Evolutionary conservation across 2,888 invertebrate genomes (phyloP), one percentile per base, ranked within the genome.

Genomic region (Epinotia brunnichana): DNA sequence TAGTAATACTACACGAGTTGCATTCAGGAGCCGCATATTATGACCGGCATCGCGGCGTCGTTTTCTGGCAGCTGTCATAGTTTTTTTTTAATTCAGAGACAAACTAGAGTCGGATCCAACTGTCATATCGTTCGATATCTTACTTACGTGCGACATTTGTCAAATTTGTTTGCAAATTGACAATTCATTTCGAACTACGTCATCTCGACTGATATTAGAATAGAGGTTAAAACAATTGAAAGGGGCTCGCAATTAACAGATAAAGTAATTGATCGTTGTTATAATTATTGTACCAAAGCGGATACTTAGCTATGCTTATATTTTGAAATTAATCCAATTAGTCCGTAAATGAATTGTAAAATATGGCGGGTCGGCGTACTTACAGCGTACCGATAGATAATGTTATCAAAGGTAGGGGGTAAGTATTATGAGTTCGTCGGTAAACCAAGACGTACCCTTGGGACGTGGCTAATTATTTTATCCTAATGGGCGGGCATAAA

Each of bases 401-500:
- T 66, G 21, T 66, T 56, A 66, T 66, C 24, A 66, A 66, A 56
- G 39, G 21, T 56, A 21, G n/a, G 41, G n/a, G 54, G 66, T 41
- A 56, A 24, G 66, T 54, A 64, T 41, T 54, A 39, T 41, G 54
- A n/a, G 66, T n/a, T 53, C 41, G 48, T 60, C 21, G 61, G 62
- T 62, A 72, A 62, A 56, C 72, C 57, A 68, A 51, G 54, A 62
- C 15, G 48, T 57, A 29, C 72, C 68, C 67, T 17, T 21, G 72
- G 67, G 68, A 68, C 56, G 39, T 39, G 17, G 72, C 21, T 72
- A 72, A 68, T 56, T 72, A 62, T 62, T 68, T 72, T 68, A 72
- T 62, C 68, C 67, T 72, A 72, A 72, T 72, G 72, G 72, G 72
- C 35, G 35, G 67, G 39, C 61, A 56, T 72, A 72, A 62, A 72